A percentile compares a stretch with the other conserved stretches of the same genome.
These are phyloP conservation scores for Sebastes flavidus DNA, from an alignment of 2,797 vertebrate species.

Conservation along the genomic window DNA sequence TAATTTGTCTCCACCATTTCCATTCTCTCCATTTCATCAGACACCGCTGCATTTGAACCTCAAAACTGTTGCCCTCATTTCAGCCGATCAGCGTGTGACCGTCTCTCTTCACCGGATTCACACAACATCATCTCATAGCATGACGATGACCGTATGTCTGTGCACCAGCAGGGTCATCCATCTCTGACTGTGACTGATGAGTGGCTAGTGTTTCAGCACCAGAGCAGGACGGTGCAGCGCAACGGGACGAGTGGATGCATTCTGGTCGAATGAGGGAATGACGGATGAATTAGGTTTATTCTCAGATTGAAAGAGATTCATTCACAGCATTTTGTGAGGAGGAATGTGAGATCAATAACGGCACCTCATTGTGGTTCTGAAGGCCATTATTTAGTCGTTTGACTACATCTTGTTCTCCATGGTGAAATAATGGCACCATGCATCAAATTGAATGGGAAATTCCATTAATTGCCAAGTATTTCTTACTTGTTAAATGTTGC, in stretches of 20 bases:
- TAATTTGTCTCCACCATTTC: background rate
- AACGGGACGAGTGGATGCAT: conserved; percentile 13
- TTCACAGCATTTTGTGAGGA: background rate
- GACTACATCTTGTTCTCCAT: background rate
- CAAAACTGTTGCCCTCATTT: conserved; percentile 8
- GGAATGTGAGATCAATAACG: conserved; percentile 11
- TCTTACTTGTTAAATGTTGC: conserved; percentile 6
- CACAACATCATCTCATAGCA: conserved; percentile 35
- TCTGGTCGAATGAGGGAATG: conserved; percentile 11
- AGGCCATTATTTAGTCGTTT: conserved; percentile 9
- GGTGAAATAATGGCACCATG: background rate
- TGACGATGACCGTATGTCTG: conserved; percentile 45
- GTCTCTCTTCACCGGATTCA: conserved; percentile 8
- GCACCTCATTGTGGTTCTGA: conserved; percentile 9
- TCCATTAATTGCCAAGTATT: background rate
- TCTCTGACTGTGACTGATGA: conserved; percentile 22
- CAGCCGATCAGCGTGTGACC: background rate
- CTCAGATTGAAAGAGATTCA: conserved; percentile 9
- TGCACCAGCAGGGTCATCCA: conserved; percentile 11
- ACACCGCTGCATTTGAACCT: background rate
- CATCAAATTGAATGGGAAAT: background rate
- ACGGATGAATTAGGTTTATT: conserved; percentile 8
- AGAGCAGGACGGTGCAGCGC: background rate
- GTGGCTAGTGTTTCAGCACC: conserved; percentile 14
- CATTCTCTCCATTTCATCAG: conserved; percentile 13